These are phyloP conservation scores for Parapristionchus giblindavisi DNA, from an alignment of 2,888 invertebrate species.

Conservation along the genomic window DNA sequence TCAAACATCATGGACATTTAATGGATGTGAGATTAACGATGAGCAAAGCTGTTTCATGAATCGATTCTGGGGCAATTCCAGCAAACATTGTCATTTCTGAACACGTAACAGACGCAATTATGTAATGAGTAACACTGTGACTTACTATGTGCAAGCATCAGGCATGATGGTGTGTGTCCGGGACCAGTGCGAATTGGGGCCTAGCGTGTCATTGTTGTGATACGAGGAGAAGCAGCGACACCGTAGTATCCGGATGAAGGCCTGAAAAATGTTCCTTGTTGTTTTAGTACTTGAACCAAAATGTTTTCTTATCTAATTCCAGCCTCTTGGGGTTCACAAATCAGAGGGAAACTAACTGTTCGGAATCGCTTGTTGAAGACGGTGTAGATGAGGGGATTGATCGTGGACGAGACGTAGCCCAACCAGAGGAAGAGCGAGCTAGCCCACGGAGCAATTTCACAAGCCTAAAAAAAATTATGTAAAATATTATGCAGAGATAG, in stretches of 20 bases:
- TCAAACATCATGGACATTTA: no score
- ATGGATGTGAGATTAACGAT: no score
- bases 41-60: no score
- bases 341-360: background rate
- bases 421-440: constrained; percentile 85
- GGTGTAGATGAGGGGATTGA: constrained; percentile 94
- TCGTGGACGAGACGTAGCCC: constrained; percentile 91
- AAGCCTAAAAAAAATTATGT: constrained; percentile 35
- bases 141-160: constrained; percentile 62
- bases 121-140: constrained; percentile 9
- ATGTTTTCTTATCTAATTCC: no score
- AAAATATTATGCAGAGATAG: no score
- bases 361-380: constrained; percentile 93
- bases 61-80: background rate
- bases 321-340: no score
- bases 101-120: background rate
- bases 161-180: constrained; percentile 60
- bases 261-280: constrained; percentile 42
- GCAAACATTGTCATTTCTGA: background rate
- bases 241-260: constrained; percentile 64
- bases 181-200: constrained; percentile 55
- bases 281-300: background rate
- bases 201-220: constrained; percentile 45
- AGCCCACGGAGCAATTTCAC: constrained; percentile 70
- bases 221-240: constrained; percentile 59